Evolutionary conservation across 2,888 invertebrate genomes (phyloP).

Genomic region (Pteria penguin): DNA sequence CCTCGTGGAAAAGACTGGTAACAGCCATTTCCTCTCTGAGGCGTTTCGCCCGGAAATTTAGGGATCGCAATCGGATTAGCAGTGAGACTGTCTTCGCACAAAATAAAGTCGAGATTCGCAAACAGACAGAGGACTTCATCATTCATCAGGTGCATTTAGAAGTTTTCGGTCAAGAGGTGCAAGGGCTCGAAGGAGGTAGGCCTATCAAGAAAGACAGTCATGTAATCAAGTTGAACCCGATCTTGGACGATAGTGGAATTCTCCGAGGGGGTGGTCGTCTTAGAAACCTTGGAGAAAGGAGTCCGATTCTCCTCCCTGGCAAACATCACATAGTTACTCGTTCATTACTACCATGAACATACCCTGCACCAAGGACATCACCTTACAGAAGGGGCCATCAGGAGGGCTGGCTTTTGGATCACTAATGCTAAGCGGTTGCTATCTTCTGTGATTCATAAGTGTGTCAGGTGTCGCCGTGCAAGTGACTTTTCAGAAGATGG

Average conservation of each 20-base stretch:
- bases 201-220: conserved; percentile 26
- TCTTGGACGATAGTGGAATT: conserved; percentile 38
- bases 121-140: conserved; percentile 19
- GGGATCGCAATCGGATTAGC: too few relatives aligned
- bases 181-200: neutral
- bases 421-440: conserved; percentile 35
- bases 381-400: conserved; percentile 44
- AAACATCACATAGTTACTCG: conserved; percentile 39
- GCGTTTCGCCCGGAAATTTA: neutral
- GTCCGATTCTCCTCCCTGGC: conserved; percentile 33
- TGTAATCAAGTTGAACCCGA: conserved; percentile 27
- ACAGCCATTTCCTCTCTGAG: conserved; percentile 8
- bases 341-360: conserved; percentile 36
- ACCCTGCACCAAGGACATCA: conserved; percentile 45
- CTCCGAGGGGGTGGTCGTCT: conserved; percentile 42
- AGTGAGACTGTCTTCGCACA: too few relatives aligned
- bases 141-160: conserved; percentile 37
- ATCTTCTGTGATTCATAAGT: conserved; percentile 30
- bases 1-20: conserved; percentile 40
- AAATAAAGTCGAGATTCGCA: too few relatives aligned
- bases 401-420: conserved; percentile 49
- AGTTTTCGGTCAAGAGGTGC: conserved; percentile 24
- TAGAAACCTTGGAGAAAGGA: conserved; percentile 19
- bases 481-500: conserved; percentile 9
- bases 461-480: conserved; percentile 31